A percentile compares a stretch with the other conserved stretches of the same genome.
These are phyloP conservation scores for Chiropotes sagulatus DNA, from an alignment of 2,797 vertebrate species.

Conservation along the genomic window DNA sequence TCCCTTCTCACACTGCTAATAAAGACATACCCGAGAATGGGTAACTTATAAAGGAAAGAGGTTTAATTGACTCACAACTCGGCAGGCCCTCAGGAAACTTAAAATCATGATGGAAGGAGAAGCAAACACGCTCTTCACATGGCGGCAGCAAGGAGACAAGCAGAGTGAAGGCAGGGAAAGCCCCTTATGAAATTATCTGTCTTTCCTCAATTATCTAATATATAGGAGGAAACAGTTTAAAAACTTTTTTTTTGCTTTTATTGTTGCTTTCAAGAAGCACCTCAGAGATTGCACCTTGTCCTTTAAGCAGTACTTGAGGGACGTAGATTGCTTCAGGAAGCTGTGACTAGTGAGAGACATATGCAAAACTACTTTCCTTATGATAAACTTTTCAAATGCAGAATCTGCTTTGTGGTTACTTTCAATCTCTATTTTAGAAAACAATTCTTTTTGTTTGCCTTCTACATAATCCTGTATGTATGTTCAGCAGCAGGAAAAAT, in stretches of 20 bases:
- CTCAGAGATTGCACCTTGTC: neutral
- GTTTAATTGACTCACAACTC: too few relatives aligned
- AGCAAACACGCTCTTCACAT: too few relatives aligned
- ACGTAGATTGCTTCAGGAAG: neutral
- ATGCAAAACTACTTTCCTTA: neutral
- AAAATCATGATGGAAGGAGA: too few relatives aligned
- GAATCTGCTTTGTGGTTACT: neutral
- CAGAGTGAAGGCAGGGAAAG: too few relatives aligned
- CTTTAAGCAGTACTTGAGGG: neutral
- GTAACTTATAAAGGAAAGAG: too few relatives aligned
- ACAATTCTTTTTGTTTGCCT: conserved; percentile 65
- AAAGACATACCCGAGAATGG: too few relatives aligned
- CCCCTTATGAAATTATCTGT: too few relatives aligned
- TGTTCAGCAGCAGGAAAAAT: conserved; percentile 49
- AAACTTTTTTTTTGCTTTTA: neutral
- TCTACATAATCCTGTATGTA: conserved; percentile 49
- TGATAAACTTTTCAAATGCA: neutral
- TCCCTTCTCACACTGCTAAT: too few relatives aligned
- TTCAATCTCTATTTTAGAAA: conserved; percentile 33
- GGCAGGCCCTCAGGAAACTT: too few relatives aligned
- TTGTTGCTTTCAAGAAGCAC: neutral
- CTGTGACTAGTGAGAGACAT: neutral
- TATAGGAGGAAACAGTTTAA: neutral
- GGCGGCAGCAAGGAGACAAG: too few relatives aligned
- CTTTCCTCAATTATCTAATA: too few relatives aligned